Percentiles rank a stretch among this genome's conserved stretches.
These are phyloP conservation scores for Pampusana beccarii DNA, from an alignment of 2,113 vertebrate genomes.

Conservation along the genomic window DNA sequence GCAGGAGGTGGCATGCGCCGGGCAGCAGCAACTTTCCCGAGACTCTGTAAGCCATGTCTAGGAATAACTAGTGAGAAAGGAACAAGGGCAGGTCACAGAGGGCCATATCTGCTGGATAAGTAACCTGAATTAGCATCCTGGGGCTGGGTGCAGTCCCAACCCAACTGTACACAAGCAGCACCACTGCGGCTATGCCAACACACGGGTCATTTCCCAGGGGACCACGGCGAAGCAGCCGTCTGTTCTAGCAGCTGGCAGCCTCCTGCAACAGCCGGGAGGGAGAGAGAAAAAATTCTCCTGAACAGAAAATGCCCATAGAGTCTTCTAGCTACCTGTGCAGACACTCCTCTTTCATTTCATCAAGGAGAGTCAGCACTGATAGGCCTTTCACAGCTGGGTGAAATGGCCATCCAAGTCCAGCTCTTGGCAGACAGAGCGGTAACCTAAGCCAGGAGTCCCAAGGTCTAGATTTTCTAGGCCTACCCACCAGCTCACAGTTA, in stretches of 20 bases:
- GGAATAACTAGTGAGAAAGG: conserved; percentile 83
- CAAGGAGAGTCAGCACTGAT: neutral
- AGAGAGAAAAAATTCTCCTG: neutral
- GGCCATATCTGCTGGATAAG: neutral
- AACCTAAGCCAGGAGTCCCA: neutral
- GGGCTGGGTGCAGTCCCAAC: neutral
- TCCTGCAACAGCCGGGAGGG: neutral
- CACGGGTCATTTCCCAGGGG: neutral
- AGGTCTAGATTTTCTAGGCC: neutral
- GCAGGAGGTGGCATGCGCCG: conserved; percentile 99
- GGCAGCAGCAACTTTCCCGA: conserved; percentile 98
- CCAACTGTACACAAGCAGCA: neutral
- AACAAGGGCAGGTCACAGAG: neutral
- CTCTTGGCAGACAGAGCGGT: neutral
- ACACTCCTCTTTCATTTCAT: neutral
- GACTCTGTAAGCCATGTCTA: conserved; percentile 99
- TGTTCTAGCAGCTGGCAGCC: neutral
- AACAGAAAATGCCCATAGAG: neutral
- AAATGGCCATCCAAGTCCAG: neutral
- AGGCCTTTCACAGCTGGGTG: neutral
- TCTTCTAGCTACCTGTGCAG: neutral
- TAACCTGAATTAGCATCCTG: neutral
- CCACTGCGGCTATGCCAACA: neutral
- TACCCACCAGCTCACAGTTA: neutral
- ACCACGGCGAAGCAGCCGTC: neutral